Evolutionary conservation across 2,113 vertebrate genomes (phyloP).

Genomic region (Nothobranchius furzeri): DNA sequence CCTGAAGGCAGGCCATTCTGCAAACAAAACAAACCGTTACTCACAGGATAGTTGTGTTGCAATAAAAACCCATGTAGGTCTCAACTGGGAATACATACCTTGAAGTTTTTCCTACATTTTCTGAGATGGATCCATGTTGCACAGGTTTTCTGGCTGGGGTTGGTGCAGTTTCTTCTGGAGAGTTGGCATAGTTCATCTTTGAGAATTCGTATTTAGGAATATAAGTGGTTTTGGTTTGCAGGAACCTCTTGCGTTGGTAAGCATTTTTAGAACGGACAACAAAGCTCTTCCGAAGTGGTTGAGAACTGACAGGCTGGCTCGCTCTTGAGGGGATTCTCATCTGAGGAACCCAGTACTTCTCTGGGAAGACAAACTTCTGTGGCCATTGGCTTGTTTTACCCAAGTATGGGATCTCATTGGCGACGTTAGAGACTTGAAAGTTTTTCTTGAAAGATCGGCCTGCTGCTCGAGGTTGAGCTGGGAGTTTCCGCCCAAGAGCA

Average conservation of each 20-base stretch:
- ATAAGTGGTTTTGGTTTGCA: slow-evolving; percentile 1
- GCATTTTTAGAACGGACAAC: slow-evolving; percentile 4
- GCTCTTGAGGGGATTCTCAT: background rate
- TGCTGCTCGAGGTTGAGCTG: fast-evolving
- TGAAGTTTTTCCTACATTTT: background rate
- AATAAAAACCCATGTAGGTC: background rate
- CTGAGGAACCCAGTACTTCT: background rate
- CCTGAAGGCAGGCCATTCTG: background rate
- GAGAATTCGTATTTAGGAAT: background rate
- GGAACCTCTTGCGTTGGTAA: background rate
- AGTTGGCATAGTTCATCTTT: background rate
- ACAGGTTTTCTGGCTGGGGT: fast-evolving
- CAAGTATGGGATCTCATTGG: background rate
- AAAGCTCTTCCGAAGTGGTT: background rate
- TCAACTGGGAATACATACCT: background rate
- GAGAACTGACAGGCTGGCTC: background rate
- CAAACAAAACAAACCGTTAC: background rate
- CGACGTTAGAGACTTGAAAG: background rate
- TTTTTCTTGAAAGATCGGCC: too few species aligned
- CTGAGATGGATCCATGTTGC: fast-evolving
- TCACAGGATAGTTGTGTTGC: background rate
- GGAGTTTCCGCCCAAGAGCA: background rate
- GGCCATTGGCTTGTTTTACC: background rate
- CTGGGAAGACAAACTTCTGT: background rate
- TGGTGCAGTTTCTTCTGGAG: background rate